phyloP scores from a whole-genome alignment of 2,797 vertebrate genomes.

The Anguilla megastoma region DNA sequence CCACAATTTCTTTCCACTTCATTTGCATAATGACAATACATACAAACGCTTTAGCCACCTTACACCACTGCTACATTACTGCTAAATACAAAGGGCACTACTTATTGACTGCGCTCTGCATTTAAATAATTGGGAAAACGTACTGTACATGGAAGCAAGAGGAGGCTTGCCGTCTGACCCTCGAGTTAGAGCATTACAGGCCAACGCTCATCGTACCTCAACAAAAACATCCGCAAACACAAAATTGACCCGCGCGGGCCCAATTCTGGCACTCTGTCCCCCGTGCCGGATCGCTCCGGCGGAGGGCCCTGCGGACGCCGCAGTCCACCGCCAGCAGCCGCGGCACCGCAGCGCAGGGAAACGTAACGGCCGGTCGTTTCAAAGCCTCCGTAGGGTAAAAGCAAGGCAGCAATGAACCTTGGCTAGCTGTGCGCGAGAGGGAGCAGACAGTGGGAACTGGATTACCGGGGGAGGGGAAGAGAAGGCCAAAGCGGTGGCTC shows the following conservation, averaged over 20 bases:
- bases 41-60: background rate
- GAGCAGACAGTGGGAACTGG: constrained; percentile 34
- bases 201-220: background rate
- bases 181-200: background rate
- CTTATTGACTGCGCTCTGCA: background rate
- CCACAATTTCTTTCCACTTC: constrained; percentile 55
- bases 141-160: background rate
- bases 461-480: background rate
- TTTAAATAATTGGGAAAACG: background rate
- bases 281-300: background rate
- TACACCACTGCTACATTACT: constrained; percentile 32
- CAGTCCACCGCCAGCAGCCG: background rate
- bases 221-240: background rate
- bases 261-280: background rate
- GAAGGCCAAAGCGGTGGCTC: constrained; percentile 24
- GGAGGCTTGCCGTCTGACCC: background rate
- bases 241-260: background rate
- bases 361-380: background rate
- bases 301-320: background rate
- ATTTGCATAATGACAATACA: constrained; percentile 61
- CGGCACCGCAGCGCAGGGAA: background rate
- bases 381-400: background rate
- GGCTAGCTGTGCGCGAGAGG: background rate
- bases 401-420: constrained; percentile 3
- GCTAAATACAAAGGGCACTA: constrained; percentile 21